phyloP scores from a whole-genome alignment of 2,113 vertebrate species.

The Calyptomena viridis region DNA sequence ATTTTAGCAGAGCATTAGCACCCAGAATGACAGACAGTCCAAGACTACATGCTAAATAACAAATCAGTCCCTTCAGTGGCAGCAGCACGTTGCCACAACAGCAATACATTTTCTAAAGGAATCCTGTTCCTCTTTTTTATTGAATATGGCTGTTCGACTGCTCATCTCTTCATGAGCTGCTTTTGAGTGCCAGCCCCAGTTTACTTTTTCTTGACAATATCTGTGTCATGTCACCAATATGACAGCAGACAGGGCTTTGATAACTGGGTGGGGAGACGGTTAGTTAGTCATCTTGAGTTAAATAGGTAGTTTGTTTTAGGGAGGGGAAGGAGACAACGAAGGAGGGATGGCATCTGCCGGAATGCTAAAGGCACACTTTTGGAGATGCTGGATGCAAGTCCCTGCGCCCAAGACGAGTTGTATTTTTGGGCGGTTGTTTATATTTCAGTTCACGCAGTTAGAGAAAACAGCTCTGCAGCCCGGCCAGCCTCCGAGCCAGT shows the following conservation, averaged over 20 bases:
- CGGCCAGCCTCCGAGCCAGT: not conserved
- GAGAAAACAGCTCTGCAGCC: slow-evolving; percentile 25
- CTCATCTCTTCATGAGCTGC: slow-evolving; percentile 63
- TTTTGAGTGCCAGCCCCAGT: slow-evolving; percentile 44
- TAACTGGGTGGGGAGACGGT: slow-evolving; percentile 48
- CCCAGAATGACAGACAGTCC: slow-evolving; percentile 83
- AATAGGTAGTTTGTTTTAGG: slow-evolving; percentile 54
- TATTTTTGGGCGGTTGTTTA: slow-evolving; percentile 42
- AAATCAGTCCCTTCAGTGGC: slow-evolving; percentile 76
- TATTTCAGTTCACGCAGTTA: not conserved
- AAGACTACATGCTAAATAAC: slow-evolving; percentile 79
- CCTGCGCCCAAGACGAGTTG: not conserved
- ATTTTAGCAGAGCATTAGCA: slow-evolving; percentile 85
- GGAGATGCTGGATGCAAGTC: not conserved
- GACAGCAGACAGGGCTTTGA: slow-evolving; percentile 70
- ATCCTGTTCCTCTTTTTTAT: slow-evolving; percentile 55
- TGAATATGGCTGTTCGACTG: slow-evolving; percentile 68
- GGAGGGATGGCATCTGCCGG: slow-evolving; percentile 30
- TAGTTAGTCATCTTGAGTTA: slow-evolving; percentile 34
- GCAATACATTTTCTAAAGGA: slow-evolving; percentile 69
- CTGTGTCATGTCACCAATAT: slow-evolving; percentile 56
- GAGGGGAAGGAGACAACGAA: not conserved
- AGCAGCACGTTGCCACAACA: slow-evolving; percentile 70
- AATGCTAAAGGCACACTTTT: not conserved
- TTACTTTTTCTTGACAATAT: slow-evolving; percentile 60